A percentile compares a stretch with the other conserved stretches of the same genome.
These are phyloP conservation scores for Dasysyrphus tricinctus DNA, from an alignment of 2,888 invertebrate genomes.

Conservation along the genomic window DNA sequence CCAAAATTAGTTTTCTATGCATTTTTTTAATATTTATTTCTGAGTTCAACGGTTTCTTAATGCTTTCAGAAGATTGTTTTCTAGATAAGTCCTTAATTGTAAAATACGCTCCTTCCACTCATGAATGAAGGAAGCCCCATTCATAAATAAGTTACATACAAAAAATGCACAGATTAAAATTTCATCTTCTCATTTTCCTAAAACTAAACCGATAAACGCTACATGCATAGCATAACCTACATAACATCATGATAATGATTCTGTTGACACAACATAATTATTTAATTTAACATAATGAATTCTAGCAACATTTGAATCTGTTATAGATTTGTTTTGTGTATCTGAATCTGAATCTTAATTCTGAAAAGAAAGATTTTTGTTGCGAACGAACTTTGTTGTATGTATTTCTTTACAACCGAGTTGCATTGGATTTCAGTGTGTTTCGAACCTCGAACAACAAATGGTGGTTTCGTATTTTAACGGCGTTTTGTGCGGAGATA, in stretches of 20 bases:
- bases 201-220: background rate
- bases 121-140: background rate
- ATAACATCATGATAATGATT: background rate
- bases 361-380: background rate
- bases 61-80: too few relatives aligned
- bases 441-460: constrained; percentile 59
- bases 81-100: too few relatives aligned
- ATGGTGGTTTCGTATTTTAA: constrained; percentile 48
- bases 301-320: constrained; percentile 18
- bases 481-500: constrained; percentile 15
- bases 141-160: background rate
- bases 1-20: too few relatives aligned
- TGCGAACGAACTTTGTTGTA: constrained; percentile 12
- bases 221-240: background rate
- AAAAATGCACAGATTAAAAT: background rate
- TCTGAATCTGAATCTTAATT: background rate
- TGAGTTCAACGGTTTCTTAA: too few relatives aligned
- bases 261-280: background rate
- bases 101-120: background rate
- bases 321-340: background rate
- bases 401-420: constrained; percentile 16
- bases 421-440: constrained; percentile 70
- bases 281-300: background rate
- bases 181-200: background rate
- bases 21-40: too few relatives aligned